Conservation (phyloP, 2,113 vertebrate species). For the Tupaia chinensis region DNA sequence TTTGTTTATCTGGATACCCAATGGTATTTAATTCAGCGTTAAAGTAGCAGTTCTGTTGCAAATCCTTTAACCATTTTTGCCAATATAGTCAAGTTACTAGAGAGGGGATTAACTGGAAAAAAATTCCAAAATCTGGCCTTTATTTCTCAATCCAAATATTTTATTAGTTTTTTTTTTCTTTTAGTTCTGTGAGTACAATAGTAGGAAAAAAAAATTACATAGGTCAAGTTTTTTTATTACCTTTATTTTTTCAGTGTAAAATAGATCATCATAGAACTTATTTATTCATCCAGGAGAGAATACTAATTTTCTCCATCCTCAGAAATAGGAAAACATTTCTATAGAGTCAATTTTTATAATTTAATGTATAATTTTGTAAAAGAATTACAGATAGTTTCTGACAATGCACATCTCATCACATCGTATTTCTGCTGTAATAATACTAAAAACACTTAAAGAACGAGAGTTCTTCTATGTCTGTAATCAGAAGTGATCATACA, state of each 20-base stretch:
- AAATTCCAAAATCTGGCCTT: slow-evolving; percentile 31
- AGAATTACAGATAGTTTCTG: background rate
- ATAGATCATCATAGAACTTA: background rate
- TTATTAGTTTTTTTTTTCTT: background rate
- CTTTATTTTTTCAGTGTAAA: slow-evolving; percentile 34
- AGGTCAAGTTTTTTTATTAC: slow-evolving; percentile 45
- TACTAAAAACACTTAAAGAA: background rate
- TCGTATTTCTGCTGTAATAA: background rate
- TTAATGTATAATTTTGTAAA: background rate
- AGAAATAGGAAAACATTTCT: slow-evolving; percentile 40
- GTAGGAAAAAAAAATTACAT: background rate
- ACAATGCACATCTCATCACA: background rate
- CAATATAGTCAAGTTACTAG: background rate
- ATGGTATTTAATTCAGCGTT: slow-evolving; percentile 48
- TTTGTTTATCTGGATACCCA: slow-evolving; percentile 8
- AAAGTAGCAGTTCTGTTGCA: background rate
- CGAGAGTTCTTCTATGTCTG: background rate
- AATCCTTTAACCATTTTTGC: background rate
- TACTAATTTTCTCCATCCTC: background rate
- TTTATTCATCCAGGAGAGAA: background rate
- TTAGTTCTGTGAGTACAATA: background rate
- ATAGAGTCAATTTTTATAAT: background rate
- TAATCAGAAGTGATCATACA: background rate
- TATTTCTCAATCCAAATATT: slow-evolving; percentile 26
- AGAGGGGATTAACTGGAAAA: slow-evolving; percentile 10